Conservation (phyloP, 37 sponge, comb jelly and placozoan species). For the Oopsacas minuta region DNA sequence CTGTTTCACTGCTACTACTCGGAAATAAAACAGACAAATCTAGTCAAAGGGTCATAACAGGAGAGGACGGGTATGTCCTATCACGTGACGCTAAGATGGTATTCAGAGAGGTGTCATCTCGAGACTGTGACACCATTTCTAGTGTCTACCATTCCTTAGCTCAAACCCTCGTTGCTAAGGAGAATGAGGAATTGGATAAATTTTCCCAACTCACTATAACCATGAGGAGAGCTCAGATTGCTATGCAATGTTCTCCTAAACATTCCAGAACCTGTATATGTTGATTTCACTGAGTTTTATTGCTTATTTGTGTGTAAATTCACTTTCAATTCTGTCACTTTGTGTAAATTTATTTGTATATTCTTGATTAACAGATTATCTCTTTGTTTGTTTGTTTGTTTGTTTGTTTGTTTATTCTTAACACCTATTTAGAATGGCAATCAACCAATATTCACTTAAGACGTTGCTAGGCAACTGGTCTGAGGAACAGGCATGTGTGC, state of each 20-base stretch:
- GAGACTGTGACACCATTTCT: not conserved
- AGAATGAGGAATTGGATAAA: not conserved
- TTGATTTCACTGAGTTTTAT: not conserved
- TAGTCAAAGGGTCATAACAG: not conserved
- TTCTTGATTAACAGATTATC: no score
- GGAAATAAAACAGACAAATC: not conserved
- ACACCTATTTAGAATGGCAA: not conserved
- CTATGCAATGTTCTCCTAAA: not conserved
- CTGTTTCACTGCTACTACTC: not conserved
- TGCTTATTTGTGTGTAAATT: not conserved
- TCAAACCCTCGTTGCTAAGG: not conserved
- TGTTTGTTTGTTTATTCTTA: not conserved
- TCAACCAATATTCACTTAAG: not conserved
- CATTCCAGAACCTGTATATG: not conserved
- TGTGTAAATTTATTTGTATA: no score
- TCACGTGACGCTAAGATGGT: not conserved
- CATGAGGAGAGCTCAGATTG: not conserved
- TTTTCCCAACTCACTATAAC: not conserved
- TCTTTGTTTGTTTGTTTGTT: no score
- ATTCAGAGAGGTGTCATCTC: not conserved
- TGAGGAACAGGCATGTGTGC: constrained; percentile 7
- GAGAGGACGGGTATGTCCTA: constrained; percentile 2
- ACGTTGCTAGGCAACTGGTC: constrained; percentile 16
- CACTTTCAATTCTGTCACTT: no score
- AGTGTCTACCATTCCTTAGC: not conserved